These are phyloP conservation scores for Phycodurus eques DNA, from an alignment of 2,113 vertebrate species.

Conservation along the genomic window DNA sequence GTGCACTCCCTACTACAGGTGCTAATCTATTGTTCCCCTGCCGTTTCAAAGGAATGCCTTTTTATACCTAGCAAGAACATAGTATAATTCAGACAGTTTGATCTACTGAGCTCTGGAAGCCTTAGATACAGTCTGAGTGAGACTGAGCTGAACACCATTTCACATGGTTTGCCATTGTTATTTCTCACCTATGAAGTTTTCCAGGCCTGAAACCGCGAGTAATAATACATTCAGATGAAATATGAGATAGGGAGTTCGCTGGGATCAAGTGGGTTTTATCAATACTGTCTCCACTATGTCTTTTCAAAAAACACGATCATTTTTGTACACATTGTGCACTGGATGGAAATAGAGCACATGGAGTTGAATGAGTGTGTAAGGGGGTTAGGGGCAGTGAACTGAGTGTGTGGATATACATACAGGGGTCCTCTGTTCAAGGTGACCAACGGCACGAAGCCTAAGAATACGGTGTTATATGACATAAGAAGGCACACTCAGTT, in stretches of 20 bases:
- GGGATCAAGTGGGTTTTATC: slow-evolving; percentile 52
- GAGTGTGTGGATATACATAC: background rate
- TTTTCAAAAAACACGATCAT: slow-evolving; percentile 55
- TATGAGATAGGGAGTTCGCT: slow-evolving; percentile 51
- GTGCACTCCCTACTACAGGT: slow-evolving; percentile 37
- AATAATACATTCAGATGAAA: slow-evolving; percentile 65
- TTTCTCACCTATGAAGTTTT: slow-evolving; percentile 51
- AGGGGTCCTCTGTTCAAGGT: background rate
- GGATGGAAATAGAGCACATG: slow-evolving; percentile 36
- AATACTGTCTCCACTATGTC: slow-evolving; percentile 58
- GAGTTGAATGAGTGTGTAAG: slow-evolving; percentile 29
- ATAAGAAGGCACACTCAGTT: background rate
- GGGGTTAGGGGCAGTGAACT: slow-evolving; percentile 5
- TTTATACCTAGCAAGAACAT: slow-evolving; percentile 22
- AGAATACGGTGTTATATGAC: too few species aligned
- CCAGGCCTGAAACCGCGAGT: slow-evolving; percentile 41
- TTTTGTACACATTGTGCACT: slow-evolving; percentile 44
- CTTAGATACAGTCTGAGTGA: slow-evolving; percentile 70
- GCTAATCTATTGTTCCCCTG: slow-evolving; percentile 44
- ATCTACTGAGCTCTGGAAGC: slow-evolving; percentile 61
- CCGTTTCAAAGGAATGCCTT: slow-evolving; percentile 30
- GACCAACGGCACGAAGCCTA: background rate
- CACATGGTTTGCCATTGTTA: slow-evolving; percentile 55
- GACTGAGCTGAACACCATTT: slow-evolving; percentile 42
- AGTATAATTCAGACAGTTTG: slow-evolving; percentile 55